A percentile compares a stretch with the other conserved stretches of the same genome.
Conservation (phyloP, 2,797 vertebrate genomes). For the Gymnothorax reevesii region DNA sequence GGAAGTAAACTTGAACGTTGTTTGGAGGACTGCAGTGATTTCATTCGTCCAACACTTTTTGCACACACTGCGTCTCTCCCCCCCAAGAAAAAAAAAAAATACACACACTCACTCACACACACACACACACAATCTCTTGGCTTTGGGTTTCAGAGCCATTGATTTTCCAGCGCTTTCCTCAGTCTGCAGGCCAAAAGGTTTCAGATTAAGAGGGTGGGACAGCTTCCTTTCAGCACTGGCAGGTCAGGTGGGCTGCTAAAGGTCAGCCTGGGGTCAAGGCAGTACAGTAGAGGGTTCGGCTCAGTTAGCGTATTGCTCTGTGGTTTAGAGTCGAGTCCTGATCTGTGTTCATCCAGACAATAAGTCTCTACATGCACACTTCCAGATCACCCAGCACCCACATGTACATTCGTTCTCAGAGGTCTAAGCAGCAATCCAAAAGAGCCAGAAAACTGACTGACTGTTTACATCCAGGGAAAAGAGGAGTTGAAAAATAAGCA, state of each 20-base stretch:
- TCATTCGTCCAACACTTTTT: neutral
- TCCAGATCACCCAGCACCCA: conserved; percentile 62
- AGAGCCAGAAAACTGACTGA: conserved; percentile 64
- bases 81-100: neutral
- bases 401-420: conserved; percentile 65
- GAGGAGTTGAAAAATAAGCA: conserved; percentile 60
- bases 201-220: conserved; percentile 64
- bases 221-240: conserved; percentile 68
- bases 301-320: conserved; percentile 65
- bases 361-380: conserved; percentile 54
- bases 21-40: conserved; percentile 55
- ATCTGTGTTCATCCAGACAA: conserved; percentile 69
- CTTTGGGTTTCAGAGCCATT: conserved; percentile 73
- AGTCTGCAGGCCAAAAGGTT: conserved; percentile 63
- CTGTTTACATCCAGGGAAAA: neutral
- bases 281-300: conserved; percentile 67
- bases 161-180: conserved; percentile 67
- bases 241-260: conserved; percentile 77
- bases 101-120: conserved; percentile 47
- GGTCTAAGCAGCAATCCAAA: conserved; percentile 73
- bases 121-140: conserved; percentile 77
- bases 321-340: conserved; percentile 55
- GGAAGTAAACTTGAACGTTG: conserved; percentile 49
- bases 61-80: conserved; percentile 31
- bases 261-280: conserved; percentile 77